Evolutionary conservation across 2,797 vertebrate genomes (phyloP).

Genomic region (Scleropages formosus): DNA sequence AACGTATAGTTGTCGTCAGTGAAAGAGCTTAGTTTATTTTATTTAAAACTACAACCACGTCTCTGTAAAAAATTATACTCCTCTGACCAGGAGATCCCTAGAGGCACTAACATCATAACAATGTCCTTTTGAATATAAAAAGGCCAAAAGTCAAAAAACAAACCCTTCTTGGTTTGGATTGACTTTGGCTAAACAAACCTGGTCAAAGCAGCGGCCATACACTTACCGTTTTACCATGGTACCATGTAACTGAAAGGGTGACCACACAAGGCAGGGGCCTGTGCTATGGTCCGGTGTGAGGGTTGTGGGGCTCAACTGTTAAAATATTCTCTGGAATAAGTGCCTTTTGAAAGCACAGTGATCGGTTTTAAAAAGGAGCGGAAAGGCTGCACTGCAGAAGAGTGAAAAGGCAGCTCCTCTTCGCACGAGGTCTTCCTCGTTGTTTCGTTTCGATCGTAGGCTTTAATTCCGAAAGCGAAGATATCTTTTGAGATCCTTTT

Average conservation of each 20-base stretch:
- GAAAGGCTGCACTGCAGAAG: neutral
- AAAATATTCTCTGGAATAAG: too few relatives aligned
- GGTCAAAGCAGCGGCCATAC: neutral
- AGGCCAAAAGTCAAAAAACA: constrained; percentile 15
- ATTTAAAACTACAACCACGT: constrained; percentile 29
- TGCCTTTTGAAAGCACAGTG: neutral
- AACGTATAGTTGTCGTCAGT: constrained; percentile 29
- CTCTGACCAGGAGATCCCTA: constrained; percentile 47
- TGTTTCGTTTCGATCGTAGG: neutral
- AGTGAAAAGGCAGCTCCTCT: neutral
- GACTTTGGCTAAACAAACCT: neutral
- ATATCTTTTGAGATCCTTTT: neutral
- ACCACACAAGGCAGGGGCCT: neutral
- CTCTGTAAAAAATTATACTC: constrained; percentile 39
- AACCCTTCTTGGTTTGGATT: neutral
- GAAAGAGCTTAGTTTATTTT: too few relatives aligned
- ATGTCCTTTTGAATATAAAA: constrained; percentile 21
- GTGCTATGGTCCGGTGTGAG: neutral
- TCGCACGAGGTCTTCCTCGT: neutral
- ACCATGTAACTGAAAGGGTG: neutral
- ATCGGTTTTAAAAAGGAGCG: neutral
- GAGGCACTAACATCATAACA: constrained; percentile 45
- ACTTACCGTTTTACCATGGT: too few relatives aligned
- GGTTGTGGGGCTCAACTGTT: neutral
- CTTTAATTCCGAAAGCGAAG: neutral